Evolutionary conservation across 2,888 invertebrate species (phyloP), one percentile per base, ranked within the genome.

Genomic region (Orgyia antiqua): DNA sequence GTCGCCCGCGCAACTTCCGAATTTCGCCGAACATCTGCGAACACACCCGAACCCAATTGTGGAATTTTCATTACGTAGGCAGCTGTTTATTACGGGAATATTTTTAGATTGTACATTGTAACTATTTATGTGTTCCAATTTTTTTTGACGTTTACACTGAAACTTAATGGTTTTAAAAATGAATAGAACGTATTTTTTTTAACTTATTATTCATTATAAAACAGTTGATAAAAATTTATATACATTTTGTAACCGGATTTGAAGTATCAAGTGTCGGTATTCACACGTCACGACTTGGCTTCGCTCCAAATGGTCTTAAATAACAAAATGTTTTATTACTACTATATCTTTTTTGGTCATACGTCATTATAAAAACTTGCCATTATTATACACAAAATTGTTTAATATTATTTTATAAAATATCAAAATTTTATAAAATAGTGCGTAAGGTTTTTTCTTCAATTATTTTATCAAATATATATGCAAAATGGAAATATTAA

Each of bases 191-290:
- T n/a, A n/a, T n/a, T n/a, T n/a, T n/a, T n/a, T n/a, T n/a, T n/a
- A n/a, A n/a, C n/a, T n/a, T n/a, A n/a, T 18, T 5, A 11, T 2
- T 13, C 11, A 15, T 32, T 30, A 10, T 11, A 37, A 23, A 30
- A 31, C 17, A 17, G 34, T 3, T 20, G 9, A 9, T 20, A 3
- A n/a, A 9, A 20, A 9, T 33, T n/a, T 19, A 13, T 2, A 27
- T 41, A 30, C 27, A 32, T 33, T 31, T 18, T 21, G 40, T 34
- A 40, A 34, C 50, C 45, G 47, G 46, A 58, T 58, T 61, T 51
- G 45, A 41, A 56, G 69, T 74, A 77, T 83, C 82, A 65, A 70
- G 61, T 83, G 64, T 74, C 82, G 59, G 54, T 44, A 54, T 64
- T 65, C 57, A 56, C 64, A 66, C 63, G 58, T 65, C 58, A 51